Base-by-base conservation (phyloP, 1,140 invertebrate genomes). In the Drosophila saltans region DNA sequence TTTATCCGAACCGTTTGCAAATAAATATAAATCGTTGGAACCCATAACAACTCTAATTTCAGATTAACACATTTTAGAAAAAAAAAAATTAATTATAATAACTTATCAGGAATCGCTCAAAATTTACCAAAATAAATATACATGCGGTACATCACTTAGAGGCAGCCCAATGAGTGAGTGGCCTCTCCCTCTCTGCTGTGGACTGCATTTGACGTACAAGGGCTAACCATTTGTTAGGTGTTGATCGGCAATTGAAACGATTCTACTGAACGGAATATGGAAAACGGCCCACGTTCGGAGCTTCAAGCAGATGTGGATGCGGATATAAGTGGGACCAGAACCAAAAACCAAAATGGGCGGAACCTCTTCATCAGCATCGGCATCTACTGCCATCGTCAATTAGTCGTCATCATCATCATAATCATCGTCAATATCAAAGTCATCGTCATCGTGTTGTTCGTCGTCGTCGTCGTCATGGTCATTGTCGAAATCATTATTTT, bases 31-130 rank as follows among this genome's bases (percentile, higher is more conserved):
- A 69, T 72, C 33, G 36, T 40, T 69, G 10, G 16, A 77, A 65
- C 80, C 80, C 76, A 55, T 48, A 65, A 77, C 59, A 81, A 81
- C 69, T 67, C 67, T 64, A 69, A 76, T 76, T 76, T 72, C 52
- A 68, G 28, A 64, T 57, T 41, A 76, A 72, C 61, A 64, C 56
- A 41, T 39, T 57, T 60, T 60, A 10, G 36, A 40, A 60, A 40
- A 36, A 9, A 33, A 62, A 8, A 48, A 48, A 36, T 9, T 61
- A 33, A 33, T 33, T 11, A 56, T 56, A 33, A 33, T 57, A 56
- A 28, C 58, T 45, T 40, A 52, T 21, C 56, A 28, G 57, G 56
- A 58, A 62, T 70, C 43, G 67, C 56, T 58, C 57, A 33, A 24
- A 33, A 10, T 59, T 36, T 33, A 59, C 57, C 57, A 36, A 21